Percentiles rank a stretch among this genome's conserved stretches.
phyloP scores from a whole-genome alignment of 2,113 vertebrate genomes.

The Oncorhynchus gorbuscha region DNA sequence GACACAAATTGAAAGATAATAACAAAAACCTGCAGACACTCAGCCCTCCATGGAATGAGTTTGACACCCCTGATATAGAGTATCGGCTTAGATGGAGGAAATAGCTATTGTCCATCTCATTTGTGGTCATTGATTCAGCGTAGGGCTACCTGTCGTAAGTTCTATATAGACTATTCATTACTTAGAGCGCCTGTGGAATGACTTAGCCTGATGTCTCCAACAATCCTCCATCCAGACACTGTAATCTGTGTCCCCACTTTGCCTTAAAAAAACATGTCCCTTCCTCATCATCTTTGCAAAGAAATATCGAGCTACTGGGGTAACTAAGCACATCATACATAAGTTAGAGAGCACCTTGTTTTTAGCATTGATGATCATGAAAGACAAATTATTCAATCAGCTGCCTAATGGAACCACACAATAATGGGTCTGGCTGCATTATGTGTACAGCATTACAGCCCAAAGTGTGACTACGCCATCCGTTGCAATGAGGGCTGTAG shows the following conservation, averaged over 20 bases:
- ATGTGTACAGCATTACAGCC: constrained; percentile 2
- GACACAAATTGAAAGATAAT: no score
- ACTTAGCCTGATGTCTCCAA: constrained; percentile 29
- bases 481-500: constrained; percentile 22
- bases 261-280: neutral
- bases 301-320: neutral
- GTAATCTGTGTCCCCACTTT: constrained; percentile 23
- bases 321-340: constrained; percentile 20
- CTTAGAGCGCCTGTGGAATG: constrained; percentile 14
- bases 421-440: constrained; percentile 3
- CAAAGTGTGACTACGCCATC: constrained; percentile 13
- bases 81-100: constrained; percentile 48
- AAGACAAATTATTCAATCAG: constrained; percentile 41
- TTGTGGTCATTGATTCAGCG: constrained; percentile 64
- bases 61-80: neutral
- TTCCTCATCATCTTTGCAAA: neutral
- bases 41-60: no score
- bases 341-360: constrained; percentile 25
- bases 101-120: constrained; percentile 66
- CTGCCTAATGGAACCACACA: constrained; percentile 8
- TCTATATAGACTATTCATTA: constrained; percentile 38
- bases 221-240: constrained; percentile 3
- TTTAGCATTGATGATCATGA: constrained; percentile 22
- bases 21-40: no score
- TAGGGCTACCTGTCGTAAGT: constrained; percentile 32